A percentile compares a stretch with the other conserved stretches of the same genome.
Conservation (phyloP, 2,113 vertebrate species). For the Ciconia boyciana region DNA sequence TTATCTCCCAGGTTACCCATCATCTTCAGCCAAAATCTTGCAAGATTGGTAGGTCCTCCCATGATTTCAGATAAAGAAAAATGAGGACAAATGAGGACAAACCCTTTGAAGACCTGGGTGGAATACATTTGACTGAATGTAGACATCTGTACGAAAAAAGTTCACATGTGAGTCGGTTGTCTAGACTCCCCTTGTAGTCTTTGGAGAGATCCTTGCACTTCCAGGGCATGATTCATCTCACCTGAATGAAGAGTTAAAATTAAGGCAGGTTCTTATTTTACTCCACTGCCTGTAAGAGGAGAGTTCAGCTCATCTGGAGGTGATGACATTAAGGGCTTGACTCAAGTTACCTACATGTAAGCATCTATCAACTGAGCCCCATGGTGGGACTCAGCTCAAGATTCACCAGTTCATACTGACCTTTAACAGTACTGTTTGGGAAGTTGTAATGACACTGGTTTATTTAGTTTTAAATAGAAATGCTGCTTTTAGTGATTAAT, state of each 20-base stretch:
- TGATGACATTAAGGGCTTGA: neutral
- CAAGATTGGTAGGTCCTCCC: neutral
- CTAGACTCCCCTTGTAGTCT: neutral
- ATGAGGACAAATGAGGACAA: neutral
- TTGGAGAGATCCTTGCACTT: neutral
- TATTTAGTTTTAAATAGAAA: neutral
- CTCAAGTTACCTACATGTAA: neutral
- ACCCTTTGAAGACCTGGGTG: neutral
- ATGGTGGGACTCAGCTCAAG: neutral
- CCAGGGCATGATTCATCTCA: neutral
- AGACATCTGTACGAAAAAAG: neutral
- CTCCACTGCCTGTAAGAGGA: neutral
- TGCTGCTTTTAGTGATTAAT: neutral
- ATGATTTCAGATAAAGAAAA: neutral
- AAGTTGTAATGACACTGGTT: neutral
- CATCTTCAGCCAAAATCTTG: neutral
- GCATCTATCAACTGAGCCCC: neutral
- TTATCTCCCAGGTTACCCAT: neutral
- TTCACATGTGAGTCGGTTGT: rapidly evolving
- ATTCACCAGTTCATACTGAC: neutral
- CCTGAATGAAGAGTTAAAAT: neutral
- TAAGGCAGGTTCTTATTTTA: neutral
- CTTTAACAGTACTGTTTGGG: neutral
- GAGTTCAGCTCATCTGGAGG: neutral
- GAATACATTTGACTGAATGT: neutral